These are phyloP conservation scores for Germaria angustata DNA, from an alignment of 2,888 invertebrate species.

Conservation along the genomic window DNA sequence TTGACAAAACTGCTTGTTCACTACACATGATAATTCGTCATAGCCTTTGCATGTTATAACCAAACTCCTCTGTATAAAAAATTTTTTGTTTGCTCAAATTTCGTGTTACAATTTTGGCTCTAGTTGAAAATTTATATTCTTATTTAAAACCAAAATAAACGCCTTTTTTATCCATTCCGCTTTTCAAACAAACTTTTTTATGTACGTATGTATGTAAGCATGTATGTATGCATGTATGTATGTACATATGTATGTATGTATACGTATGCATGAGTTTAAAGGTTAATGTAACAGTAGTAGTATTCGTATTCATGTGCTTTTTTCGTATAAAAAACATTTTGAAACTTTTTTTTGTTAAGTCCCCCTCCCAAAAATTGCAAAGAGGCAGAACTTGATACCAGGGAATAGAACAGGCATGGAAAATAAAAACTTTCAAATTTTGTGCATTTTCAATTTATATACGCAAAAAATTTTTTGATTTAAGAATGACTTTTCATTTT, in stretches of 20 bases:
- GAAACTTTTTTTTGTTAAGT: background rate
- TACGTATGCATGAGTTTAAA: too few relatives aligned
- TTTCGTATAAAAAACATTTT: too few relatives aligned
- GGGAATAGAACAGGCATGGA: background rate
- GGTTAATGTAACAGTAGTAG: background rate
- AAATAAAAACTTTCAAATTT: background rate
- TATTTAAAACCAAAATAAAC: background rate
- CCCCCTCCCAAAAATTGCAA: background rate
- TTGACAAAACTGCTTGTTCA: too few relatives aligned
- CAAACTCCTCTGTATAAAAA: too few relatives aligned
- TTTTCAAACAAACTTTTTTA: background rate
- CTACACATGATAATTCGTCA: too few relatives aligned
- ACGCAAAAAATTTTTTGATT: too few relatives aligned
- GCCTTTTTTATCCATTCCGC: background rate
- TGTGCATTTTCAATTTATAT: too few relatives aligned
- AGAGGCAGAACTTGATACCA: background rate
- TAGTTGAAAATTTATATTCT: background rate
- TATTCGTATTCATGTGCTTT: background rate
- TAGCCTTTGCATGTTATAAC: too few relatives aligned
- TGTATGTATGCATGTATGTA: background rate
- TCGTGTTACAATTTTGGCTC: background rate
- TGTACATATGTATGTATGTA: too few relatives aligned
- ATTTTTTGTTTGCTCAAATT: background rate
- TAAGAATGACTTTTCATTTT: too few relatives aligned
- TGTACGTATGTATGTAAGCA: too few relatives aligned